Conservation (phyloP, 2,797 vertebrate genomes). For the Urophycis tenuis region DNA sequence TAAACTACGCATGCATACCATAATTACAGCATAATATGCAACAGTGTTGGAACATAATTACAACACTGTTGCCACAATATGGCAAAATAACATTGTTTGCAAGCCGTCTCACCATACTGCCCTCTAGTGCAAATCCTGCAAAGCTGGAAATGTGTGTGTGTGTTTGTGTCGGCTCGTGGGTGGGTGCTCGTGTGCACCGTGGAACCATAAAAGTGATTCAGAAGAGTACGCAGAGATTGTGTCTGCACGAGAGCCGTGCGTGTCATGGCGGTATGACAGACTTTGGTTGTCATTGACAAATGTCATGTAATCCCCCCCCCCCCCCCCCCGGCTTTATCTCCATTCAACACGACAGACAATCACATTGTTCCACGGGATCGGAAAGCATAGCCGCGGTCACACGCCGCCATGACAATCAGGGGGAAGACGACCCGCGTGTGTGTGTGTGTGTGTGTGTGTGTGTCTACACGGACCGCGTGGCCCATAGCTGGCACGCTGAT, state of each 20-base stretch:
- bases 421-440: not conserved
- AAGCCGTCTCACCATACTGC: constrained; percentile 35
- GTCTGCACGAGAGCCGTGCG: not conserved
- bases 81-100: constrained; percentile 6
- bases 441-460: not conserved
- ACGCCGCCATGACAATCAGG: too few relatives aligned
- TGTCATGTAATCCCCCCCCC: not conserved
- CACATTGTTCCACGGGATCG: not conserved
- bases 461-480: not conserved
- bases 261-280: not conserved
- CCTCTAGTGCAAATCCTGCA: constrained; percentile 39
- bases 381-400: not conserved
- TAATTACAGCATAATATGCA: too few relatives aligned
- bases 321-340: too few relatives aligned
- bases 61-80: too few relatives aligned
- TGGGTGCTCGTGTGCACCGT: not conserved
- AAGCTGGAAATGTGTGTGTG: not conserved
- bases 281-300: constrained; percentile 24
- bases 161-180: constrained; percentile 6
- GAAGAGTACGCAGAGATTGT: too few relatives aligned
- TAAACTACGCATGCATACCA: not conserved
- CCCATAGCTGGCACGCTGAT: too few relatives aligned
- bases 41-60: too few relatives aligned
- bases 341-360: not conserved
- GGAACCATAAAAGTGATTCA: too few relatives aligned